Base-by-base conservation (phyloP, 2,113 vertebrate species). In the Apus apus region DNA sequence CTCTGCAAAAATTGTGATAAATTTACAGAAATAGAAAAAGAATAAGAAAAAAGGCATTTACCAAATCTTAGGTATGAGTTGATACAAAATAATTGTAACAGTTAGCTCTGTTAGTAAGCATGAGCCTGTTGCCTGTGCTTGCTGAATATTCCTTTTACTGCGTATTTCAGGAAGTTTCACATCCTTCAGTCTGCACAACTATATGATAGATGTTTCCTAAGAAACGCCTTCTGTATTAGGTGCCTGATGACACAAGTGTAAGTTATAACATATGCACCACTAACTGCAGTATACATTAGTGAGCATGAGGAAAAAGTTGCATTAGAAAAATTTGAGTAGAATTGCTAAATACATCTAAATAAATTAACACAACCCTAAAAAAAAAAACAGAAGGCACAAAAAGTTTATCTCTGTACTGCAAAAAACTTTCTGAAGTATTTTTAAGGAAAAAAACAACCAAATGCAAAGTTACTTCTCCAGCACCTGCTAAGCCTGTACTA, bases 201-300 rank as follows among this genome's bases (percentile, higher is more conserved):
- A 12, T 10, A 62, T 5, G 13, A 46, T 2, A 67, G 25, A n/a
- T 6, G 38, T 40, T 71, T 66, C 29, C 17, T 19, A 25, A 40
- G 26, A 57, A n/a, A 54, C 61, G 8, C 62, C 48, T 22, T 62
- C 48, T 67, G 34, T 46, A 61, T 23, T 29, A 32, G 61, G 7
- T 40, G 10, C 5, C 6, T 10, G 38, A 48, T 6, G 15, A 70
- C 30, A 43, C 38, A n/a, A 30, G 80, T 65, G 2, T 14, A 38
- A 68, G 27, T 68, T 61, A 29, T 5, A 45, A 11, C 3, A 50
- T 4, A 72, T 0, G 0, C 29, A 36, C 23, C 32, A 22, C 45
- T 60, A 85, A 38, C 53, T 32, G 40, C 53, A 56, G 38, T 27
- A 45, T 8, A 38, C 2, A 9, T 48, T 34, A 72, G 25, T 18